Conservation (phyloP, 2,888 invertebrate genomes). For the Eupithecia subfuscata region DNA sequence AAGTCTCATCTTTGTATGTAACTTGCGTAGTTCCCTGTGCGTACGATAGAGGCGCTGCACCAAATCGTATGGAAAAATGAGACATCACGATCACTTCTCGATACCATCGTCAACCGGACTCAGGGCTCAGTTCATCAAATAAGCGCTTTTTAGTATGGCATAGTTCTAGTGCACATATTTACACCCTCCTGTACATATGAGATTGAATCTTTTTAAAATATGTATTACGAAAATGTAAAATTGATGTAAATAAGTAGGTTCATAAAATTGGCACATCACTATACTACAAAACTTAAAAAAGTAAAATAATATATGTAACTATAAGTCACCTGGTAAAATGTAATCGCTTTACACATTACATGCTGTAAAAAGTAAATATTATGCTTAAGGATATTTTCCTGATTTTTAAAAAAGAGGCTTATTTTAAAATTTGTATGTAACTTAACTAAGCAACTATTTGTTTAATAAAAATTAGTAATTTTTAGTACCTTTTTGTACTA, state of each 20-base stretch:
- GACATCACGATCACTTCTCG: too few relatives aligned
- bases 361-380: slow-evolving; percentile 21
- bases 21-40: too few relatives aligned
- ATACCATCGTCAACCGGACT: too few relatives aligned
- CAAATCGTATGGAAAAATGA: too few relatives aligned
- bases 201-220: not conserved
- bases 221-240: slow-evolving; percentile 3
- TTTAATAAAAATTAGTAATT: not conserved
- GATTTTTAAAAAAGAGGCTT: slow-evolving; percentile 14
- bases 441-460: slow-evolving; percentile 27
- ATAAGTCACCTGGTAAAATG: slow-evolving; percentile 27
- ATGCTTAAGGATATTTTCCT: not conserved
- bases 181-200: not conserved
- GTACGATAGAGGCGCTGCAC: too few relatives aligned
- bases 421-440: slow-evolving; percentile 51
- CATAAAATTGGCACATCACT: slow-evolving; percentile 27
- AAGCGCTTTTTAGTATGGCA: not conserved
- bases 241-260: slow-evolving; percentile 3
- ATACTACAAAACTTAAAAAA: slow-evolving; percentile 27
- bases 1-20: too few relatives aligned
- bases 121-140: not conserved
- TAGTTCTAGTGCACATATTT: not conserved
- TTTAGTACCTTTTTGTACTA: not conserved
- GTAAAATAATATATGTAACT: slow-evolving; percentile 8
- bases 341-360: slow-evolving; percentile 33